phyloP scores from a whole-genome alignment of 2,888 invertebrate species.

The Homarus gammarus region DNA sequence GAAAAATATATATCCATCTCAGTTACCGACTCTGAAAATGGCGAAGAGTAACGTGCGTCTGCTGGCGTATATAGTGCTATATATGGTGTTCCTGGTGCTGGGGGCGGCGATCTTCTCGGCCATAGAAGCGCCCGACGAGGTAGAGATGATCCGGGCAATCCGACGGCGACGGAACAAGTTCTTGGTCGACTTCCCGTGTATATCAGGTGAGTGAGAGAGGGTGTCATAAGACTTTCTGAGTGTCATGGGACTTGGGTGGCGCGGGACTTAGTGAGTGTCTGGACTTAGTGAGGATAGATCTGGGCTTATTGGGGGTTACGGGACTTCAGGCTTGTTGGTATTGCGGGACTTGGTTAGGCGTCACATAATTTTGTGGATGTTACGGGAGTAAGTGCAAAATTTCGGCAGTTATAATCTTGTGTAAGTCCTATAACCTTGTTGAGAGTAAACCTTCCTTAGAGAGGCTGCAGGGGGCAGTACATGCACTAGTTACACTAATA shows the following conservation, averaged over 20 bases:
- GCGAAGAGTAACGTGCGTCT: slow-evolving; percentile 70
- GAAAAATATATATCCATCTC: slow-evolving; percentile 62
- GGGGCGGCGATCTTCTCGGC: slow-evolving; percentile 89
- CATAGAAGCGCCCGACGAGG: slow-evolving; percentile 88
- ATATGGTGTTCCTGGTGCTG: slow-evolving; percentile 81
- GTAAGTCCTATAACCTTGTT: no score
- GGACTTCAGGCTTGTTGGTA: background rate
- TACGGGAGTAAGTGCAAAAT: no score
- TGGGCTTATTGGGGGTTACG: background rate
- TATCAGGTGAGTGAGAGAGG: slow-evolving; percentile 86
- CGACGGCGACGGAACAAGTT: slow-evolving; percentile 83
- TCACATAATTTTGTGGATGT: no score
- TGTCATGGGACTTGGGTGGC: background rate
- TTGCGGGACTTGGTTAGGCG: background rate
- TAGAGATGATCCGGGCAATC: slow-evolving; percentile 82
- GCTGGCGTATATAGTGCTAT: slow-evolving; percentile 59
- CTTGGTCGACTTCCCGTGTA: slow-evolving; percentile 83
- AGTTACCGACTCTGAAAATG: slow-evolving; percentile 58
- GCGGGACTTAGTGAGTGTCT: background rate
- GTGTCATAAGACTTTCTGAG: background rate
- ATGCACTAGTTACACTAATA: no score
- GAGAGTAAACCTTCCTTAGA: no score
- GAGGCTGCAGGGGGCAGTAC: no score
- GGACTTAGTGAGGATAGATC: background rate
- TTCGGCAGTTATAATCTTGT: no score